These are phyloP conservation scores for Malacosoma neustria DNA, from an alignment of 2,888 invertebrate genomes.

Conservation along the genomic window DNA sequence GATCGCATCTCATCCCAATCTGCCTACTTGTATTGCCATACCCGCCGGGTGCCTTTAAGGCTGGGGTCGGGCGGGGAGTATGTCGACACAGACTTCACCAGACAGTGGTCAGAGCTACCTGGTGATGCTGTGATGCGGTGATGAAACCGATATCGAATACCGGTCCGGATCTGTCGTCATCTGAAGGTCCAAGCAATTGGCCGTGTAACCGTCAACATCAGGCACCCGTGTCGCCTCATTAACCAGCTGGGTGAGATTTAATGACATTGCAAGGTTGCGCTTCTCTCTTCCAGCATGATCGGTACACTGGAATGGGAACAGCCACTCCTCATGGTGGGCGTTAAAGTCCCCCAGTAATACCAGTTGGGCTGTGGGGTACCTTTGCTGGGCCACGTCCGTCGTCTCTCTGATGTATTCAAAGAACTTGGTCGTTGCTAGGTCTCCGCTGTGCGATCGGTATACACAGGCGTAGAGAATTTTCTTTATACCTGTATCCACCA, in stretches of 20 bases:
- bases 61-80: conserved; percentile 3
- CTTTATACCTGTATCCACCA: background rate
- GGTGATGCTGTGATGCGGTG: no score
- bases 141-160: conserved; percentile 6
- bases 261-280: conserved; percentile 3
- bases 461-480: background rate
- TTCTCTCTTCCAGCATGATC: conserved; percentile 11
- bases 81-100: background rate
- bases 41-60: conserved; percentile 4
- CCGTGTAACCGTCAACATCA: conserved; percentile 4
- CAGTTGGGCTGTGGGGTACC: background rate
- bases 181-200: conserved; percentile 14
- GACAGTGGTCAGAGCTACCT: conserved; percentile 3
- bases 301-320: conserved; percentile 11
- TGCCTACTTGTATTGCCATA: conserved; percentile 12
- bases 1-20: conserved; percentile 12
- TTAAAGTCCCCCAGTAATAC: background rate
- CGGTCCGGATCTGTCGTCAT: conserved; percentile 13
- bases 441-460: background rate
- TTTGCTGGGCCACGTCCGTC: background rate
- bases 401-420: background rate
- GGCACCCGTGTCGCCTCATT: background rate
- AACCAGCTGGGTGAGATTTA: conserved; percentile 3
- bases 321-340: conserved; percentile 5
- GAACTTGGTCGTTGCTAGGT: background rate